Evolutionary conservation across 35 echinoderm and acorn worm genomes (phyloP), one percentile per base, ranked within the genome.

Genomic region (Heliocidaris tuberculata): DNA sequence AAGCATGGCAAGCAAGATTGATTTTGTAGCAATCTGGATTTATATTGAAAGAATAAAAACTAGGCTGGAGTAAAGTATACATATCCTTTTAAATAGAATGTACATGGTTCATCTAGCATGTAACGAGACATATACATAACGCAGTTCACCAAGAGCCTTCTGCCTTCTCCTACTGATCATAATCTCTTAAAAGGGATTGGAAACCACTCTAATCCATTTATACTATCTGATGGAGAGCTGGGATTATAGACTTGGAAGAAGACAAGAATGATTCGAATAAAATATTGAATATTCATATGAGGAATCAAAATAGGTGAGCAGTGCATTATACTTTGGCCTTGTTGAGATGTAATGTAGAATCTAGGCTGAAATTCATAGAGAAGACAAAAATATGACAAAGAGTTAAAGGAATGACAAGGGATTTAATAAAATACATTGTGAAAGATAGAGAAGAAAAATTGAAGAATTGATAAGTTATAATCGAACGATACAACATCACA

Each of bases 181-280:
- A 78, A 78, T 78, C 65, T 78, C 21, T n/a, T 78, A n/a, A 78
- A 78, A 78, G 65, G 65, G 65, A 78, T 78, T 78, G 65, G 65
- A n/a, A 7, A 78, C 65, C 65, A 78, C 65, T 78, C 65, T n/a
- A 78, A 78, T 78, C 65, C 65, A 8, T 19, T 78, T 78, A 78
- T 78, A 56, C 9, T 56, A 7, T 78, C 15, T 21, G 65, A 17
- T 27, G 65, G 65, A n/a, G 65, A 7, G 17, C 65, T n/a, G 21
- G 27, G 65, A 78, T 78, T 78, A 78, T 78, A 17, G 21, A n/a
- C 21, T 71, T 7, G 21, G 65, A 4, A 24, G 65, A 24, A 5
- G 27, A 78, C 21, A n/a, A 1, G 65, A n/a, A 78, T 42, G 35
- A 42, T 78, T 5, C 7, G 7, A 3, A 78, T 78, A 0, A 78